These are phyloP conservation scores for Dendrocopos noguchii DNA, from an alignment of 2,113 vertebrate genomes.

Conservation along the genomic window DNA sequence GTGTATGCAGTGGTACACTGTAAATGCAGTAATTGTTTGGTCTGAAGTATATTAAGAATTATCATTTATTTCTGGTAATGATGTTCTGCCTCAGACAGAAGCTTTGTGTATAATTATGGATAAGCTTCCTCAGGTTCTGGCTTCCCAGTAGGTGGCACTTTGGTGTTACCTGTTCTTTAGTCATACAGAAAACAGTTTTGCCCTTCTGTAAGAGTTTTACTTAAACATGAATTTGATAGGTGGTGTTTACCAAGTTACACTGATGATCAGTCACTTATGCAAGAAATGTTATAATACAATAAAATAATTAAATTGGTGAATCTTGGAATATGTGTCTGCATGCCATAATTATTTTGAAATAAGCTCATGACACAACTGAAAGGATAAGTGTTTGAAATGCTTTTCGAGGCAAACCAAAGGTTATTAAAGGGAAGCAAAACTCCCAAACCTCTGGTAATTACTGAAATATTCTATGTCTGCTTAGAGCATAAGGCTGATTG, in stretches of 20 bases:
- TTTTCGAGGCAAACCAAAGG: neutral
- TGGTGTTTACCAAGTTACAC: neutral
- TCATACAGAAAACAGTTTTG: neutral
- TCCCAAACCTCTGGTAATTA: neutral
- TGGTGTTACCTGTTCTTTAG: neutral
- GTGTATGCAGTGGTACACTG: neutral
- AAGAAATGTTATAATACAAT: neutral
- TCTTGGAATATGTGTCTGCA: neutral
- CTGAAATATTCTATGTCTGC: neutral
- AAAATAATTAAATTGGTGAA: neutral
- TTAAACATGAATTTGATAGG: neutral
- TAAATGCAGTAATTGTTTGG: neutral
- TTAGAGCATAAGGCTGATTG: neutral
- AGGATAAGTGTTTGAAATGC: neutral
- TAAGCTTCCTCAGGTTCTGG: neutral
- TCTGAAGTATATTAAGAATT: neutral
- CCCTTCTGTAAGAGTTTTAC: neutral
- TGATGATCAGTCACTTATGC: neutral
- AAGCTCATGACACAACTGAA: neutral
- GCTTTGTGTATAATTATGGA: neutral
- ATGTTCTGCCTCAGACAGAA: neutral
- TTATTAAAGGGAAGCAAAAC: neutral
- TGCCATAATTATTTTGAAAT: neutral
- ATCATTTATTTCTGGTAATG: neutral
- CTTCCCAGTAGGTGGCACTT: constrained; percentile 64